Evolutionary conservation across 2,797 vertebrate species (phyloP).

Genomic region (Trachops cirrhosus): DNA sequence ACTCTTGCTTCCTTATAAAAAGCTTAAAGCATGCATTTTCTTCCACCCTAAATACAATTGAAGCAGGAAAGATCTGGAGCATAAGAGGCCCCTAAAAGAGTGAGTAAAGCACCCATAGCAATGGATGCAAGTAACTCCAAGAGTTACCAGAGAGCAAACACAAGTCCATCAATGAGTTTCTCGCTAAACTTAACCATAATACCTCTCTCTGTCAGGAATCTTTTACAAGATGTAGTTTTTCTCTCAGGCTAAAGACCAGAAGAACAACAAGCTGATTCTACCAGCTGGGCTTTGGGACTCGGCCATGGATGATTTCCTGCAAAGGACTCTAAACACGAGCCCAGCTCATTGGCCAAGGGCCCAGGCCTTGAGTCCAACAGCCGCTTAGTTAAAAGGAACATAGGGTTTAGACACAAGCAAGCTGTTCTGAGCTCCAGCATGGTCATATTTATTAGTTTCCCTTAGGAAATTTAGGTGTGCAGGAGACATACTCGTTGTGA

Average conservation of each 20-base stretch:
- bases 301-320: slow-evolving; percentile 44
- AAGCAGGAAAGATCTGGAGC: neutral
- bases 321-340: slow-evolving; percentile 40
- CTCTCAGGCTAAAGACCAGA: slow-evolving; percentile 57
- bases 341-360: slow-evolving; percentile 22
- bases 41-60: neutral
- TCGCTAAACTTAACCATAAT: neutral
- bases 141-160: neutral
- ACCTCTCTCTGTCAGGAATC: neutral
- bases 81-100: neutral
- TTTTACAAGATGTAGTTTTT: slow-evolving; percentile 50
- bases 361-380: slow-evolving; percentile 58
- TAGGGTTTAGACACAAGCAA: slow-evolving; percentile 52
- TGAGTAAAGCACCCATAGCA: neutral
- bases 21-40: neutral
- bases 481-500: slow-evolving; percentile 24
- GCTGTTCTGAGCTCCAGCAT: slow-evolving; percentile 49
- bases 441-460: slow-evolving; percentile 41
- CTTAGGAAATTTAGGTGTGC: slow-evolving; percentile 12
- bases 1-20: neutral
- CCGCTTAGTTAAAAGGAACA: slow-evolving; percentile 53
- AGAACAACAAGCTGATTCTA: slow-evolving; percentile 49
- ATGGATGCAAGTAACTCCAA: neutral
- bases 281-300: slow-evolving; percentile 44
- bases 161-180: neutral